These are phyloP conservation scores for Dromas ardeola DNA, from an alignment of 2,113 vertebrate genomes.

Conservation along the genomic window DNA sequence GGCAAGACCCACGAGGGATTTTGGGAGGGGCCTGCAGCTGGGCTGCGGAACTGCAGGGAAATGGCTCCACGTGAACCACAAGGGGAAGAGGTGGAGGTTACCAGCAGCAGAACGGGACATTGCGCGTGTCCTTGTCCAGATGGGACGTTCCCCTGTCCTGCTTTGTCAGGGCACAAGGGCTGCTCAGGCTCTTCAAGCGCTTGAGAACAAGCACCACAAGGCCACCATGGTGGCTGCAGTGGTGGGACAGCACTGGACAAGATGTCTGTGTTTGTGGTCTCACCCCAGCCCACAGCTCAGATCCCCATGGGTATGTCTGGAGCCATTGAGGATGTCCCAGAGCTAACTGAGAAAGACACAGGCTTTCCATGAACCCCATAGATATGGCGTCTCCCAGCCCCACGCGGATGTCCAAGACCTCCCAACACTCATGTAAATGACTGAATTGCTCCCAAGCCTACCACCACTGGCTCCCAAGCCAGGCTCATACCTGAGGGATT, in stretches of 20 bases:
- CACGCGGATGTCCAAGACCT: neutral
- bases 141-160: neutral
- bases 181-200: neutral
- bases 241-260: neutral
- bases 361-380: neutral
- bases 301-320: neutral
- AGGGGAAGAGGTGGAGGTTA: neutral
- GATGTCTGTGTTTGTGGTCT: neutral
- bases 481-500: neutral
- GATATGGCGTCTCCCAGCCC: neutral
- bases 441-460: neutral
- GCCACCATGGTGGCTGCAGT: neutral
- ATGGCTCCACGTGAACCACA: accelerated
- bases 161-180: neutral
- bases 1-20: neutral
- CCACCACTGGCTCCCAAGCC: neutral
- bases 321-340: neutral
- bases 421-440: neutral
- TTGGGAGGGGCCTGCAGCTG: accelerated
- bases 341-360: neutral
- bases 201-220: neutral
- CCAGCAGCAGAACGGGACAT: accelerated
- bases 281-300: neutral
- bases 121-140: accelerated
- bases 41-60: neutral